Conservation (phyloP, 2,888 invertebrate species). For the Nemoura dubitans region DNA sequence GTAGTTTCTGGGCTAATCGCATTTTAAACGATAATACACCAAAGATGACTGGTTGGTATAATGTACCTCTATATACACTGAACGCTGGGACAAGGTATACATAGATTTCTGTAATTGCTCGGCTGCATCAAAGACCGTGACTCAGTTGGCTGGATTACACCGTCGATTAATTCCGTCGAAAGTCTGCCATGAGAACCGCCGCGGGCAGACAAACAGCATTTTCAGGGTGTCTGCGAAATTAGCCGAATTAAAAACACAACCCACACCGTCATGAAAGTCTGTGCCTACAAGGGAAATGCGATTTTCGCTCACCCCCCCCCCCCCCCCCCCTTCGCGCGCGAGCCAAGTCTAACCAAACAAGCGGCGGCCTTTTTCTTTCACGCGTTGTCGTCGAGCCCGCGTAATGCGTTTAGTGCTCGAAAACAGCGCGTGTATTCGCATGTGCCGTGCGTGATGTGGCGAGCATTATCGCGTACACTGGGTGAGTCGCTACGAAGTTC, state of each 20-base stretch:
- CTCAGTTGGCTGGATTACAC: background rate
- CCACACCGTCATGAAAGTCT: too few relatives aligned
- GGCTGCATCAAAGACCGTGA: background rate
- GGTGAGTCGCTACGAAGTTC: too few relatives aligned
- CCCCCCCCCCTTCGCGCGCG: too few relatives aligned
- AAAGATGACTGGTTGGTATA: background rate
- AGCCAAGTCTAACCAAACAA: too few relatives aligned
- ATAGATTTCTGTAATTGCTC: background rate
- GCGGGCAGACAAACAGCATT: background rate
- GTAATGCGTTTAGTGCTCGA: too few relatives aligned
- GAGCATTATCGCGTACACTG: too few relatives aligned
- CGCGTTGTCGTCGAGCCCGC: too few relatives aligned
- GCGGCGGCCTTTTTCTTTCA: too few relatives aligned
- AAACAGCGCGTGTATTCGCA: too few relatives aligned
- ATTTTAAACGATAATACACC: background rate
- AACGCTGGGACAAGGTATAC: background rate
- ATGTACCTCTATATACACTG: background rate
- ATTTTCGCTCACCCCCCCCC: too few relatives aligned
- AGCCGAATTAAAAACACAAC: background rate
- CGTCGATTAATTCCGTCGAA: background rate
- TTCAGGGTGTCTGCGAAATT: background rate
- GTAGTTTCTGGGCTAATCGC: background rate
- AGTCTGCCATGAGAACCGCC: background rate
- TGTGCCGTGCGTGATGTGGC: too few relatives aligned
- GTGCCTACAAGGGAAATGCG: too few relatives aligned